These are phyloP conservation scores for Gisinianus flammeolus DNA, from an alignment of 2,888 invertebrate genomes.

Conservation along the genomic window DNA sequence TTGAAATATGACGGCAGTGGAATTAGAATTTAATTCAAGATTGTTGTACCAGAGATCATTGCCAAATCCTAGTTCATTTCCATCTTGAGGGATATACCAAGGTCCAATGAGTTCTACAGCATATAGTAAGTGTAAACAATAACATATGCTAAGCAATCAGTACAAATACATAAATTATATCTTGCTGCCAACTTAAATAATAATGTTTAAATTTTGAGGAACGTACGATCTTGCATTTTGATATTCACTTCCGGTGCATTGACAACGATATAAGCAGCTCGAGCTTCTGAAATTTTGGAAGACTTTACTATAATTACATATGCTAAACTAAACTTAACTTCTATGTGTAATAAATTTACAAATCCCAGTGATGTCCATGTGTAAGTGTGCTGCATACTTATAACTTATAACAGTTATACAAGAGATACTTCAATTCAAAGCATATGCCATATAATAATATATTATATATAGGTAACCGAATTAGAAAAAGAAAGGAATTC, in stretches of 20 bases:
- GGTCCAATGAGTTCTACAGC: constrained; percentile 50
- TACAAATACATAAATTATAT: too few relatives aligned
- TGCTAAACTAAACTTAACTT: neutral
- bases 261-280: constrained; percentile 48
- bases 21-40: constrained; percentile 45
- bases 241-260: constrained; percentile 47
- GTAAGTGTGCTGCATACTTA: neutral
- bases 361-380: neutral
- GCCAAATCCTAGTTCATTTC: constrained; percentile 46
- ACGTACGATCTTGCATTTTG: constrained; percentile 47
- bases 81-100: constrained; percentile 47
- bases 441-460: too few relatives aligned
- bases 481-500: neutral
- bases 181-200: too few relatives aligned
- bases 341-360: neutral
- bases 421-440: too few relatives aligned
- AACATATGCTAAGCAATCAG: neutral
- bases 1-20: constrained; percentile 48
- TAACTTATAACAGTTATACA: too few relatives aligned
- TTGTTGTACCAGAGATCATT: constrained; percentile 52
- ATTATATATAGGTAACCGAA: too few relatives aligned
- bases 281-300: constrained; percentile 34
- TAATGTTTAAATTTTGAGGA: too few relatives aligned
- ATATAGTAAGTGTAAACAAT: constrained; percentile 11
- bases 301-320: neutral